These are phyloP conservation scores for Abrostola tripartita DNA, from an alignment of 2,888 invertebrate species.

Conservation along the genomic window DNA sequence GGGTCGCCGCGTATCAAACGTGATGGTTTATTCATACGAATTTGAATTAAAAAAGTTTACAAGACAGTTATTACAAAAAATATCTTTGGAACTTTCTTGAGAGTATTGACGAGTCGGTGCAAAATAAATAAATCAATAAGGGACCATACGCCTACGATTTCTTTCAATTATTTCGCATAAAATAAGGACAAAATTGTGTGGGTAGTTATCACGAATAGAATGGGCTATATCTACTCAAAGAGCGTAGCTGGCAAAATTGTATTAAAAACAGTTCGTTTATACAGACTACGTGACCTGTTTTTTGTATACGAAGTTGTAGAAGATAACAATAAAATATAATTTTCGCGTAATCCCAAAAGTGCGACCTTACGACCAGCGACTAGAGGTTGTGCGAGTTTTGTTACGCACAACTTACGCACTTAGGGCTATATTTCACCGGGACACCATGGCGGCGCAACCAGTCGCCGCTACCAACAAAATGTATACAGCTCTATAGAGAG, in stretches of 20 bases:
- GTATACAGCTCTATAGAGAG: too few species aligned
- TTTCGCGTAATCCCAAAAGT: conserved; percentile 17
- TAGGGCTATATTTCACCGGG: too few species aligned
- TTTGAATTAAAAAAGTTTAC: conserved; percentile 21
- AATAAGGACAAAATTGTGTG: not conserved
- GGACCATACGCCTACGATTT: not conserved
- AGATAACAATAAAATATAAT: conserved; percentile 33
- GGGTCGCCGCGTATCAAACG: not conserved
- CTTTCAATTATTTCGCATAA: not conserved
- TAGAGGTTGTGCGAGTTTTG: conserved; percentile 24
- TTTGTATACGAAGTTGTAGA: conserved; percentile 30
- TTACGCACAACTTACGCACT: conserved; percentile 43
- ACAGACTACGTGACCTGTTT: conserved; percentile 37
- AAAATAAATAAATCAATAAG: not conserved
- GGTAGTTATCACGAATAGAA: conserved; percentile 4
- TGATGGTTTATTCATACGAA: conserved; percentile 25
- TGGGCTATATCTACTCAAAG: conserved; percentile 5
- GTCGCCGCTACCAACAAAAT: too few species aligned
- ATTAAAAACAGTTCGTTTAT: conserved; percentile 31
- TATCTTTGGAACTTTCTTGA: conserved; percentile 1
- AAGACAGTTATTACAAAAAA: not conserved
- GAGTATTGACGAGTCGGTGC: not conserved
- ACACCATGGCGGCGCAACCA: too few species aligned
- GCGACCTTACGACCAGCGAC: conserved; percentile 23
- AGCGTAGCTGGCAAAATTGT: conserved; percentile 24